These are phyloP conservation scores for Pipistrellus pygmaeus DNA, from an alignment of 2,797 vertebrate genomes.

Conservation along the genomic window DNA sequence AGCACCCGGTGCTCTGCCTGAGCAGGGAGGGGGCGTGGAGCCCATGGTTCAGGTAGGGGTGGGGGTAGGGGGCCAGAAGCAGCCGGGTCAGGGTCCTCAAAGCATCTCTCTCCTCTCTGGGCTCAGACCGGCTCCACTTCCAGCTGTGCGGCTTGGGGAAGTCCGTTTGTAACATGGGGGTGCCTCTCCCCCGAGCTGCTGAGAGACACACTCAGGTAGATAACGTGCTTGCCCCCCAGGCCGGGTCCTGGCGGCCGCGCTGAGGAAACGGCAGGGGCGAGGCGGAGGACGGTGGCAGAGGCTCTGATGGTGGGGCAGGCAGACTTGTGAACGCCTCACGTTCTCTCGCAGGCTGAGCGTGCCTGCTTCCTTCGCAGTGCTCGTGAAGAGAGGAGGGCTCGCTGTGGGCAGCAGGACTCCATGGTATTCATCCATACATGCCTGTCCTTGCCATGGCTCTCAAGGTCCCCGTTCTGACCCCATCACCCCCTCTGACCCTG, in stretches of 20 bases:
- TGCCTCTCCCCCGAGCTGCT: neutral
- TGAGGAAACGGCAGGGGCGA: neutral
- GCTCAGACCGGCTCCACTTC: neutral
- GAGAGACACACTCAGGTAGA: neutral
- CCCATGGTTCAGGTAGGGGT: accelerated
- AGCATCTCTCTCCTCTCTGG: neutral
- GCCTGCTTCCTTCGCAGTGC: neutral
- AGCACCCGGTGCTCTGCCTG: neutral
- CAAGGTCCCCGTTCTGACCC: neutral
- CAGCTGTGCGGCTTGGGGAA: neutral
- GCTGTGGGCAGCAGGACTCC: accelerated
- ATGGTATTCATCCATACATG: neutral
- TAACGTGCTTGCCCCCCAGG: accelerated
- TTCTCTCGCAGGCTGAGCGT: neutral
- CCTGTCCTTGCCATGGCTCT: too few species aligned
- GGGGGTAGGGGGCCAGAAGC: neutral
- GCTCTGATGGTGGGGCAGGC: neutral
- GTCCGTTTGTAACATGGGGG: neutral
- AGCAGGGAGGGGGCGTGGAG: too few species aligned
- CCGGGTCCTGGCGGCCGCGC: accelerated
- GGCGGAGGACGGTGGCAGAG: neutral
- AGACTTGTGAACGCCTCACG: neutral
- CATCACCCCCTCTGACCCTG: accelerated
- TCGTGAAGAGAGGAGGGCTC: neutral
- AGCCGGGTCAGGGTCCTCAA: neutral